These are phyloP conservation scores for Desoria tigrina DNA, from an alignment of 2,888 invertebrate species.

Conservation along the genomic window DNA sequence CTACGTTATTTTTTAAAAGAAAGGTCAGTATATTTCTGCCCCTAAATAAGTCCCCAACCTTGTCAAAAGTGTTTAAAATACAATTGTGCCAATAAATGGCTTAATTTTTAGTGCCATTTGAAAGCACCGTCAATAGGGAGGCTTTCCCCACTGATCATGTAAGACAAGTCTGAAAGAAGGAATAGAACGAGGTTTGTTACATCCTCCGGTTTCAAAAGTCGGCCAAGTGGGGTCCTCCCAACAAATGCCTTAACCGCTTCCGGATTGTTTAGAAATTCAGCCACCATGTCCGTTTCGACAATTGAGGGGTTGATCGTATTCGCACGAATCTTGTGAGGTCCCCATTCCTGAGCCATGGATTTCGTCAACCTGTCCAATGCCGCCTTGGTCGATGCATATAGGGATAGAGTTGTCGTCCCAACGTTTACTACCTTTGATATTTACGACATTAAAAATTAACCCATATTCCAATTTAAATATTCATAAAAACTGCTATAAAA, in stretches of 20 bases:
- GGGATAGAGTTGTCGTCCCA: too few species aligned
- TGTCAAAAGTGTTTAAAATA: too few species aligned
- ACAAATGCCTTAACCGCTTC: constrained; percentile 22
- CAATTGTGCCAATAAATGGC: too few species aligned
- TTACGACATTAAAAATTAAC: too few species aligned
- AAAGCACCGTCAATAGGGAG: constrained; percentile 81
- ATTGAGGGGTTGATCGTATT: constrained; percentile 92
- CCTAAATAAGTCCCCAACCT: too few species aligned
- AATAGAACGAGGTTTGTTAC: constrained; percentile 78
- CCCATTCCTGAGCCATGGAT: constrained; percentile 82
- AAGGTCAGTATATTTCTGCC: too few species aligned
- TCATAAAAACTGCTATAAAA: not conserved
- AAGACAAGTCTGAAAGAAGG: constrained; percentile 74
- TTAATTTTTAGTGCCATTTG: not conserved
- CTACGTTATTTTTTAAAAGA: too few species aligned
- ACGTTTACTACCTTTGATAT: too few species aligned
- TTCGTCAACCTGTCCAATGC: constrained; percentile 82
- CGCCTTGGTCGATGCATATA: constrained; percentile 64
- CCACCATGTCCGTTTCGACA: constrained; percentile 62
- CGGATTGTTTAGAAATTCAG: constrained; percentile 13
- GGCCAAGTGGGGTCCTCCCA: constrained; percentile 35
- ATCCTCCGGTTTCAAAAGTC: constrained; percentile 73
- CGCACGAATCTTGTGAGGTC: constrained; percentile 69
- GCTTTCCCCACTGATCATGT: constrained; percentile 76
- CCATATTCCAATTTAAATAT: not conserved